phyloP scores from a whole-genome alignment of 2,113 vertebrate species.

The Otolemur garnettii region DNA sequence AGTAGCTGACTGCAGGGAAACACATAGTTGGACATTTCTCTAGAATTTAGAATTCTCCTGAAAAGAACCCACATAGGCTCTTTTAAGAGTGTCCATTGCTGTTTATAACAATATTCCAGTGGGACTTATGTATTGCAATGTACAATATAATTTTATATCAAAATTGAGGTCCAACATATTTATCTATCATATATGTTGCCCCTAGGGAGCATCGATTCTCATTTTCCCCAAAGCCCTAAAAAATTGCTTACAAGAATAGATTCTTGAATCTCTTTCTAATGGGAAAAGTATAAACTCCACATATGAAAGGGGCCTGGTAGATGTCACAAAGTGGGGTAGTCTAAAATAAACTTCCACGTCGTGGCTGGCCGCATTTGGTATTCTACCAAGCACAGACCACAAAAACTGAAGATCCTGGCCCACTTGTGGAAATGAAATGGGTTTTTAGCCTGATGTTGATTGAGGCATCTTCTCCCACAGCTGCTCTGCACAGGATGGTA shows the following conservation, averaged over 20 bases:
- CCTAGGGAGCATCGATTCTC: background rate
- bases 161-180: background rate
- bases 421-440: background rate
- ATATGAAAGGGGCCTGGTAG: background rate
- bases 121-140: background rate
- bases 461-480: background rate
- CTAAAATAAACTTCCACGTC: conserved; percentile 44
- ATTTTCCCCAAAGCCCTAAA: background rate
- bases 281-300: background rate
- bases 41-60: background rate
- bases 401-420: background rate
- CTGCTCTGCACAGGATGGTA: background rate
- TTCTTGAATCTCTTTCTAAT: background rate
- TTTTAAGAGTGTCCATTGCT: background rate
- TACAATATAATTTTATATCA: conserved; percentile 2
- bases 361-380: background rate
- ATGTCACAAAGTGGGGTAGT: background rate
- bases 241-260: background rate
- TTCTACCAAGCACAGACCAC: background rate
- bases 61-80: background rate
- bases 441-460: background rate
- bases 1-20: background rate
- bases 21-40: background rate
- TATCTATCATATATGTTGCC: background rate
- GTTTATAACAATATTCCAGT: conserved; percentile 46